phyloP scores from a whole-genome alignment of 2,113 vertebrate genomes.

The Scopus umbretta region DNA sequence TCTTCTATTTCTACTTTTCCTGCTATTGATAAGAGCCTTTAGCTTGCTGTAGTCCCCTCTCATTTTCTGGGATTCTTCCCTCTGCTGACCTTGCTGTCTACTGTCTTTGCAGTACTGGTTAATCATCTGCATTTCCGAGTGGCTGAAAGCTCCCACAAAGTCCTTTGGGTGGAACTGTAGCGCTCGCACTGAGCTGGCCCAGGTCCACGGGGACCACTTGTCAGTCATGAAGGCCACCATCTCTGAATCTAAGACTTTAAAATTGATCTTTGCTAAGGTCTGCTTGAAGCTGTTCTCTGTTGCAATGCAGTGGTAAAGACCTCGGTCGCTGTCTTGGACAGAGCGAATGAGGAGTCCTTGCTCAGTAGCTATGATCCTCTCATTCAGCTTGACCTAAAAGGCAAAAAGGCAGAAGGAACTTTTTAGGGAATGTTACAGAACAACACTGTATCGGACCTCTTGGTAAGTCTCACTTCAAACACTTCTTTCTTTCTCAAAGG shows the following conservation, averaged over 20 bases:
- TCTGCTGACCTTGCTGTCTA: slow-evolving; percentile 77
- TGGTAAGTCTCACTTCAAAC: background rate
- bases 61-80: slow-evolving; percentile 72
- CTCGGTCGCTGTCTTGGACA: slow-evolving; percentile 85
- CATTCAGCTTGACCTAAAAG: slow-evolving; percentile 87
- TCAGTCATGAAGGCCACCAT: slow-evolving; percentile 82
- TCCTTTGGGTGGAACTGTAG: slow-evolving; percentile 85
- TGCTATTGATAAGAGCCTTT: slow-evolving; percentile 89
- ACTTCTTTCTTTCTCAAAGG: background rate
- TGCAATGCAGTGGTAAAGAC: slow-evolving; percentile 93
- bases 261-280: slow-evolving; percentile 91
- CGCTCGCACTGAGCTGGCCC: slow-evolving; percentile 76
- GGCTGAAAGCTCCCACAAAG: slow-evolving; percentile 83
- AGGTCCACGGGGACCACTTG: slow-evolving; percentile 86
- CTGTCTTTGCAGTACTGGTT: slow-evolving; percentile 95
- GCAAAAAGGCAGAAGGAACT: background rate
- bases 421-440: background rate
- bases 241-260: slow-evolving; percentile 86
- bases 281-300: slow-evolving; percentile 95
- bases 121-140: slow-evolving; percentile 87
- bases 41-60: slow-evolving; percentile 92
- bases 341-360: slow-evolving; percentile 91
- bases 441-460: background rate
- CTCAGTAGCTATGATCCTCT: slow-evolving; percentile 86
- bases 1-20: slow-evolving; percentile 92